Evolutionary conservation across 2,888 invertebrate species (phyloP).

Genomic region (Horisme vitalbata): DNA sequence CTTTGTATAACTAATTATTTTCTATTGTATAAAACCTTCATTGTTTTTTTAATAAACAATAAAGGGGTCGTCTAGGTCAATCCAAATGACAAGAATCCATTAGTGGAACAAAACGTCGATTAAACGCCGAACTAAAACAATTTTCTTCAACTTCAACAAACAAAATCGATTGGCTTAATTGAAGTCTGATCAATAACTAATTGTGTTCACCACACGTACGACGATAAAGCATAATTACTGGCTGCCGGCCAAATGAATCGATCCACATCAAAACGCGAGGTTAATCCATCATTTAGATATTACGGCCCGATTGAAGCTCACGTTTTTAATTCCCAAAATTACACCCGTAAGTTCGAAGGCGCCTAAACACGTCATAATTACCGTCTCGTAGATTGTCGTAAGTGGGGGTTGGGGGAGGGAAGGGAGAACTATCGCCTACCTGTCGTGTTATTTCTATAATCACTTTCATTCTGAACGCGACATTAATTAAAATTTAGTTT

Average conservation of each 20-base stretch:
- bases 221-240: constrained; percentile 82
- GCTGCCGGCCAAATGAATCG: constrained; percentile 81
- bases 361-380: constrained; percentile 77
- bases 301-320: constrained; percentile 78
- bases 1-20: constrained; percentile 18
- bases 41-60: constrained; percentile 63
- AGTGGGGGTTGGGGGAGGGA: constrained; percentile 50
- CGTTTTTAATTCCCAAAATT: constrained; percentile 82
- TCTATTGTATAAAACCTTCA: constrained; percentile 47
- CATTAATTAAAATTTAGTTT: constrained; percentile 84
- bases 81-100: constrained; percentile 72
- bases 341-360: constrained; percentile 65
- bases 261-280: constrained; percentile 79
- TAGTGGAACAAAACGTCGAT: constrained; percentile 73
- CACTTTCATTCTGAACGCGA: constrained; percentile 82
- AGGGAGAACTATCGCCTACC: constrained; percentile 54
- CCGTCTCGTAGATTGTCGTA: constrained; percentile 75
- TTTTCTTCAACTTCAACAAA: constrained; percentile 82
- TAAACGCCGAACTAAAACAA: constrained; percentile 79
- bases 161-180: constrained; percentile 82
- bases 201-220: constrained; percentile 80
- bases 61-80: constrained; percentile 52
- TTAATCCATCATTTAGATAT: constrained; percentile 83
- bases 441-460: constrained; percentile 81
- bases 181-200: constrained; percentile 81